Evolutionary conservation across 2,797 vertebrate genomes (phyloP).

Genomic region (Oryzias dopingdopingensis): DNA sequence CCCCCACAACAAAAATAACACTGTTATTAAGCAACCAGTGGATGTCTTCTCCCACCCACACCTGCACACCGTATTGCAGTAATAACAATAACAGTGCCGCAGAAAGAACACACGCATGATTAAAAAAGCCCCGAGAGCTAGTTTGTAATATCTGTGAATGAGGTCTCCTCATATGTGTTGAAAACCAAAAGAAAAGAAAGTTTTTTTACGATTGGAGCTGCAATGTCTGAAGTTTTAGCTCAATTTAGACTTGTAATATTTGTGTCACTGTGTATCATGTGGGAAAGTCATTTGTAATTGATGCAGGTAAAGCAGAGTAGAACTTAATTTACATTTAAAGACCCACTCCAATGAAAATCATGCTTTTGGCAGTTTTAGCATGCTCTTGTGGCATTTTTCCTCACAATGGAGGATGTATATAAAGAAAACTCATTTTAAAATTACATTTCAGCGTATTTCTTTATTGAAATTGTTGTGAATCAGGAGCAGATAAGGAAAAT

Average conservation of each 20-base stretch:
- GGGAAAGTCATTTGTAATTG: conserved; percentile 10
- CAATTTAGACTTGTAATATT: neutral
- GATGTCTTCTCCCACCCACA: conserved; percentile 73
- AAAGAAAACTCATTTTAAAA: too few species aligned
- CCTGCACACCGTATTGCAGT: conserved; percentile 62
- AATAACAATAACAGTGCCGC: conserved; percentile 37
- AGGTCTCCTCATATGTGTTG: conserved; percentile 19
- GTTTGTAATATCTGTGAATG: conserved; percentile 14
- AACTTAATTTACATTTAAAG: neutral
- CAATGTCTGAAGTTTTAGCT: too few species aligned
- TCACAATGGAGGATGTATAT: too few species aligned
- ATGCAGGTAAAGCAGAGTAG: neutral
- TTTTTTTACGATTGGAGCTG: too few species aligned
- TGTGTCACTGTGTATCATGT: neutral
- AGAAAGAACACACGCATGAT: conserved; percentile 51
- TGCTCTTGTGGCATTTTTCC: too few species aligned
- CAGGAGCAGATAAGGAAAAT: too few species aligned
- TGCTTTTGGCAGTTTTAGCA: too few species aligned
- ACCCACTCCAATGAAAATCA: too few species aligned
- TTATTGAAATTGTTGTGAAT: too few species aligned
- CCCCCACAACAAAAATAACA: conserved; percentile 67
- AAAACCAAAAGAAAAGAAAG: neutral
- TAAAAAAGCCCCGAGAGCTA: conserved; percentile 31
- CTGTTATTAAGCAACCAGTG: conserved; percentile 72
- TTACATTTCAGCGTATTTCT: too few species aligned